Evolutionary conservation across 2,797 vertebrate genomes (phyloP).

Genomic region (Leucoraja ocellata): DNA sequence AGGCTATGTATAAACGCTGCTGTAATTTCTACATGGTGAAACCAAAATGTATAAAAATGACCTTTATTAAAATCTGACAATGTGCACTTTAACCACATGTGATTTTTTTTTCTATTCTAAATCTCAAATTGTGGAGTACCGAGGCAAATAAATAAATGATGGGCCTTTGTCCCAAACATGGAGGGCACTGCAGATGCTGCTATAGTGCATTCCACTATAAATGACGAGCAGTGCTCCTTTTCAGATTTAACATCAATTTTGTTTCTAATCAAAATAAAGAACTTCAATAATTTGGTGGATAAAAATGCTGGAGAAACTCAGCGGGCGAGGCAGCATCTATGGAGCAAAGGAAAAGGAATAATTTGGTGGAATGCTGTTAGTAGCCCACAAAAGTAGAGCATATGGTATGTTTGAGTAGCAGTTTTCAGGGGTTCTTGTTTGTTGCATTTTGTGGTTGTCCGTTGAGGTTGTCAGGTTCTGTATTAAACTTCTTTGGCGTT

Average conservation of each 20-base stretch:
- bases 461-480: neutral
- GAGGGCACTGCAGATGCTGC: neutral
- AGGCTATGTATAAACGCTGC: no score
- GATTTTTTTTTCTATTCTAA: no score
- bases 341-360: neutral
- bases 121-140: no score
- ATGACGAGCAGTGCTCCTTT: neutral
- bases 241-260: neutral
- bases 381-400: neutral
- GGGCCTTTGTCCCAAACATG: no score
- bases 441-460: neutral
- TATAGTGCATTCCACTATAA: neutral
- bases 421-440: neutral
- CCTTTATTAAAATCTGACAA: no score
- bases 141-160: no score
- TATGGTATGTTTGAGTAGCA: neutral
- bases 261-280: constrained; percentile 14
- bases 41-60: no score
- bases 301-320: no score
- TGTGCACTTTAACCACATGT: no score
- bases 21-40: no score
- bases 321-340: no score
- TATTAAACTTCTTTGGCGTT: neutral
- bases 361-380: neutral
- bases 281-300: neutral